These are phyloP conservation scores for Pandemis corylana DNA, from an alignment of 2,888 invertebrate genomes.

Conservation along the genomic window DNA sequence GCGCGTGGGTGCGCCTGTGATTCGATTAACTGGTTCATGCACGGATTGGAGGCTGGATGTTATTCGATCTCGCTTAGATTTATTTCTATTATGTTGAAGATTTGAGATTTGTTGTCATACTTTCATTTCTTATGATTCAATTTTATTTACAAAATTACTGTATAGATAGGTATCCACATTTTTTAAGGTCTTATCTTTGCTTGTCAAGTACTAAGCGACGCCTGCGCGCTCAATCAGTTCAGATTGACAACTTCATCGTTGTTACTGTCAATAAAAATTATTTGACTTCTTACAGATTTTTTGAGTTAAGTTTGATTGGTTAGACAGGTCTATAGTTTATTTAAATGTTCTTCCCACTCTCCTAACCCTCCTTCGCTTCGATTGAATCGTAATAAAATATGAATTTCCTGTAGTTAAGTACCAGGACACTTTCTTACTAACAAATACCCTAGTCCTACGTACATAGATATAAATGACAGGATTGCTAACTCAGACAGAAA, in stretches of 20 bases:
- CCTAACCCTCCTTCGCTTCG: conserved; percentile 11
- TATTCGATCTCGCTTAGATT: background rate
- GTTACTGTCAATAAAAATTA: background rate
- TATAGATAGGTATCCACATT: background rate
- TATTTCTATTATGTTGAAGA: background rate
- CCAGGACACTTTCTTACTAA: conserved; percentile 5
- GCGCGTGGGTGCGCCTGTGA: background rate
- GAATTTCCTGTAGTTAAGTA: conserved; percentile 32
- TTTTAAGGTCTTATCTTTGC: background rate
- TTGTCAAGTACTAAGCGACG: too few species aligned
- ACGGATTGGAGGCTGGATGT: background rate
- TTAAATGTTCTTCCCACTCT: background rate
- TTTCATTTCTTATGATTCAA: too few species aligned
- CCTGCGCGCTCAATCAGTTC: too few species aligned
- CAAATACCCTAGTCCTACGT: conserved; percentile 9
- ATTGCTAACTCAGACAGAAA: conserved; percentile 2
- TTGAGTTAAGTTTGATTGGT: background rate
- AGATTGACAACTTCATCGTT: background rate
- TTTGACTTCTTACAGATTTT: background rate
- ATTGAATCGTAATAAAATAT: conserved; percentile 39
- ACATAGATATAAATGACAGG: conserved; percentile 14
- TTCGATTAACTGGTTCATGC: conserved; percentile 8
- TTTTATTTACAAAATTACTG: too few species aligned
- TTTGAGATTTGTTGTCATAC: background rate
- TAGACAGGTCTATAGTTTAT: background rate